These are phyloP conservation scores for Microctenopoma steveboyesi DNA, from an alignment of 2,797 vertebrate genomes.

Conservation along the genomic window DNA sequence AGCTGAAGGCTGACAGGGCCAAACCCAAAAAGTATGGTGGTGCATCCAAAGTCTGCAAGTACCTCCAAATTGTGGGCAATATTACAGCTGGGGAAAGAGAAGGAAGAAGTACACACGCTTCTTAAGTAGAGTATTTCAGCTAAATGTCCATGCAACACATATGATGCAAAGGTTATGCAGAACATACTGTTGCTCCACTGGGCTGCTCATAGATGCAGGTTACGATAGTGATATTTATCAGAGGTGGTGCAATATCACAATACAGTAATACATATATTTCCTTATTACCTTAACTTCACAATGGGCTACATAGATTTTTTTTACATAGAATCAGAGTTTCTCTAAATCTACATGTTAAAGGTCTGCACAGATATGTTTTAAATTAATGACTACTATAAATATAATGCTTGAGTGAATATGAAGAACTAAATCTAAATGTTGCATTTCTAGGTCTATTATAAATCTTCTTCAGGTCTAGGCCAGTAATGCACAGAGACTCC, in stretches of 20 bases:
- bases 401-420: too few species aligned
- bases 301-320: too few species aligned
- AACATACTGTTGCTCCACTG: neutral
- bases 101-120: neutral
- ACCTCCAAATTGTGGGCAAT: conserved; percentile 89
- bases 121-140: neutral
- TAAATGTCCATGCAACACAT: neutral
- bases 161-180: too few species aligned
- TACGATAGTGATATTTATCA: neutral
- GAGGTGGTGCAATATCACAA: neutral
- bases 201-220: neutral
- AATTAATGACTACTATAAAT: too few species aligned
- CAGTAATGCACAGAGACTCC: neutral
- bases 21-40: conserved; percentile 87
- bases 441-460: neutral
- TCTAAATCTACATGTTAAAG: too few species aligned
- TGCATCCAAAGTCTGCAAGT: conserved; percentile 85
- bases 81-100: conserved; percentile 84
- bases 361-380: too few species aligned
- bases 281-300: neutral
- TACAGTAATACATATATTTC: neutral
- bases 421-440: neutral
- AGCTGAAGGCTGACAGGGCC: conserved; percentile 86
- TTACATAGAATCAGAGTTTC: neutral
- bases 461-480: too few species aligned